Evolutionary conservation across 2,113 vertebrate genomes (phyloP).

Genomic region (Lynx canadensis): DNA sequence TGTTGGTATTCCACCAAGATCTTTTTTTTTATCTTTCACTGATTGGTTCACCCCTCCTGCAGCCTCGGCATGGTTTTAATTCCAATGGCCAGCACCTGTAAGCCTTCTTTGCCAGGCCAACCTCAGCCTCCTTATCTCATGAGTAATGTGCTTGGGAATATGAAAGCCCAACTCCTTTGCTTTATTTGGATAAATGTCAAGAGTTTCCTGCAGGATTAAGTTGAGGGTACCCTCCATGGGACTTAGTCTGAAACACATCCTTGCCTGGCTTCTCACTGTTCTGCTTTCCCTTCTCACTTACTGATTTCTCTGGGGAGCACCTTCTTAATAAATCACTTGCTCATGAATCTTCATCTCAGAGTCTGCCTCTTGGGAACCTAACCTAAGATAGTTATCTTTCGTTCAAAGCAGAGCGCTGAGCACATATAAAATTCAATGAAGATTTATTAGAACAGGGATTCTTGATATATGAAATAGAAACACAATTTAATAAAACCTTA

Average conservation of each 20-base stretch:
- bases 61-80: neutral
- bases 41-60: neutral
- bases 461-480: conserved; percentile 61
- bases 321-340: conserved; percentile 56
- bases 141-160: neutral
- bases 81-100: neutral
- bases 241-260: neutral
- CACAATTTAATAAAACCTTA: conserved; percentile 69
- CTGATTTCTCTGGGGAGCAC: conserved; percentile 16
- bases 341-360: conserved; percentile 41
- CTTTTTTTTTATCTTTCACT: neutral
- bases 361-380: conserved; percentile 45
- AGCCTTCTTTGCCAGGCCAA: neutral
- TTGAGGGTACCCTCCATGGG: neutral
- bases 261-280: neutral
- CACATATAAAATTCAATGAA: conserved; percentile 56
- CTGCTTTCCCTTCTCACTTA: neutral
- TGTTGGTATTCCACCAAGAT: neutral
- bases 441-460: conserved; percentile 57
- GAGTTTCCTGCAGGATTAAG: neutral
- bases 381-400: conserved; percentile 42
- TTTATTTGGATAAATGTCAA: neutral
- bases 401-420: conserved; percentile 40
- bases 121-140: neutral
- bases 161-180: neutral